Evolutionary conservation across 2,113 vertebrate species (phyloP), one percentile per base, ranked within the genome.

Genomic region (Apteryx mantelli): DNA sequence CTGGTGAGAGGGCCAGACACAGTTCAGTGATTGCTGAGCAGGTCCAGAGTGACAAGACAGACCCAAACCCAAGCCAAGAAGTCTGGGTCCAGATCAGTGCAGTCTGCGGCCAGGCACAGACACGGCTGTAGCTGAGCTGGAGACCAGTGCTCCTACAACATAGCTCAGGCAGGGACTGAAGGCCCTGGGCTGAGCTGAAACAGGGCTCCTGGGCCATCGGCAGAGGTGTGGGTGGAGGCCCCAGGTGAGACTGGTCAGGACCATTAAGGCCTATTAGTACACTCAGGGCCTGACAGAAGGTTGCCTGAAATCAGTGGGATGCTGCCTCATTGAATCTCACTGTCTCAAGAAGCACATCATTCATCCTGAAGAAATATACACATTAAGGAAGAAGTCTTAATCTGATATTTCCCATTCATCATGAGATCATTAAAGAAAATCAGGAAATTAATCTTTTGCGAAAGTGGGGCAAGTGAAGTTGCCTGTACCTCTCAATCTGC

Each of bases 101-200:
- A 3, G 13, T 5, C 34, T 12, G 4, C 0, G 0, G 5, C 11
- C 24, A 88, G 6, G 4, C 4, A 34, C 16, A 73, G 66, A 4
- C 7, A 15, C 0, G 26, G 34, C 28, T 38, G 2, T 4, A 1
- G 24, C 24, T 15, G 17, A 38, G 0, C 4, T 8, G 0, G 22
- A 88, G 8, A 55, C 3, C 22, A 77, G 1, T 14, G 36, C 2
- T 2, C 13, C 20, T 5, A 16, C 34, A 82, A 3, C 25, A 9
- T 4, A 8, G 4, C 24, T 60, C 2, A 5, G 13, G 8, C 13
- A 14, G 2, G 56, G 1, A 17, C 0, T 1, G 0, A 1, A 7
- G 1, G 1, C 6, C 8, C 18, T 76, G 8, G 7, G 13, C 9
- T 52, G 48, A 91, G 38, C 11, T 92, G 56, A 69, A 95, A 56